Evolutionary conservation across 2,888 invertebrate species (phyloP), one percentile per base, ranked within the genome.

Genomic region (Drepanosiphum platanoidis): DNA sequence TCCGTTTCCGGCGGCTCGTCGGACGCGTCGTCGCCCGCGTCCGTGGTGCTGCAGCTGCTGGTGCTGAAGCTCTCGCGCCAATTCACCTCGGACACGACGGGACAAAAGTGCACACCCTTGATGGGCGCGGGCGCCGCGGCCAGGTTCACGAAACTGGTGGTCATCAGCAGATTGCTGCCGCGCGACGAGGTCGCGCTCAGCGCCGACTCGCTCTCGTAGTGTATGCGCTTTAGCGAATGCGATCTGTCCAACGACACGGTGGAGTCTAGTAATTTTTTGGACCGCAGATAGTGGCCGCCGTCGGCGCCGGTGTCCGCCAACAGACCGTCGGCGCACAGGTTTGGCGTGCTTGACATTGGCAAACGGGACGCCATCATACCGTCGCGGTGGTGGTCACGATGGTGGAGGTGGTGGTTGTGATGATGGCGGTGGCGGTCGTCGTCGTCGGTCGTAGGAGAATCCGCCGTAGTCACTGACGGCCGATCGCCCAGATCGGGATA

Each of bases 11-110:
- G 58, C 15, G 75, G 71, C 61, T 71, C 86, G 22, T 82, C 81
- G 36, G 58, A 71, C 32, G 4, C 77, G 61, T 61, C 42, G 68
- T 81, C 71, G 8, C 32, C 71, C 15, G 22, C 39, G 52, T 75
- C 80, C 58, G 86, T 68, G 71, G 81, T 15, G 72, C 79, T 39
- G 79, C 80, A 9, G 64, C 68, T n/a, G 46, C 84, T 52, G 11
- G 64, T 70, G 46, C 92, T 92, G 86, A 90, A 89, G 88, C 92
- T 92, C 88, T 94, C 94, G 87, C 93, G 92, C 94, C 95, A 95
- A 89, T 94, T 94, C 87, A 95, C 94, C 90, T 95, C 94, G 75
- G 94, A 93, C 22, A 95, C 94, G 80, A 95, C 93, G 5, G 95
- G 95, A 88, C 94, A 94, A 89, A 95, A 95, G 88, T 94, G 94